Base-by-base conservation (phyloP, 53 echinoderm and acorn worm species). In the Arbacia lixula region DNA sequence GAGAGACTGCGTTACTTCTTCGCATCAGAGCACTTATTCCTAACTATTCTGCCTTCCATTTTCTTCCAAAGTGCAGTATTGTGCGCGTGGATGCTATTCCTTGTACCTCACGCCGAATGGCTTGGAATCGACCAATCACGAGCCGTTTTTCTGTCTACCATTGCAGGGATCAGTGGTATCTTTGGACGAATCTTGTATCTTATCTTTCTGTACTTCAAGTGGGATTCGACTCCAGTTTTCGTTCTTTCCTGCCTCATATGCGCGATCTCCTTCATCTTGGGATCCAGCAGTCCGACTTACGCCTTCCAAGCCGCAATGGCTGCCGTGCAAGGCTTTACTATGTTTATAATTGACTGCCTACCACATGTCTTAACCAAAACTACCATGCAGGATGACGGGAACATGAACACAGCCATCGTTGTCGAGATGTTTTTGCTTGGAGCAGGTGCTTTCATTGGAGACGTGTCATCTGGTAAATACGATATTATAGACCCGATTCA, bases 41-140 rank as follows among this genome's bases (percentile, higher is more conserved):
- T n/a, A n/a, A n/a, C n/a, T n/a, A n/a, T n/a, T n/a, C 14, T 26
- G 14, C 82, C 82, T 2, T 30, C 82, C 19, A 63, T 81, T 0
- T 28, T 81, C 50, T 33, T 81, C 1, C 29, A 41, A 32, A 25
- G 24, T 46, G 62, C 16, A 30, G 50, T 63, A 19, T 6, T 31
- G 17, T 61, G n/a, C n/a, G 82, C 82, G 10, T 81, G 82, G 82
- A 64, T 81, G 82, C 21, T 81, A 30, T 81, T 81, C 28, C 64
- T 81, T 4, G 65, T 81, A 9, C 82, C 82, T 30, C 82, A 81
- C 20, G 82, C 63, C 2, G 82, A 81, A 63, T 61, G 20, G 16
- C 40, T 25, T 14, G 82, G 82, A 4, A 33, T 81, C 27, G 65
- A 42, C 1, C 65, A 6, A 41, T 81, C 82, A 19, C 62, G 30